A percentile compares a stretch with the other conserved stretches of the same genome.
Conservation (phyloP, 1,140 invertebrate species). For the Drosophila lowei region DNA sequence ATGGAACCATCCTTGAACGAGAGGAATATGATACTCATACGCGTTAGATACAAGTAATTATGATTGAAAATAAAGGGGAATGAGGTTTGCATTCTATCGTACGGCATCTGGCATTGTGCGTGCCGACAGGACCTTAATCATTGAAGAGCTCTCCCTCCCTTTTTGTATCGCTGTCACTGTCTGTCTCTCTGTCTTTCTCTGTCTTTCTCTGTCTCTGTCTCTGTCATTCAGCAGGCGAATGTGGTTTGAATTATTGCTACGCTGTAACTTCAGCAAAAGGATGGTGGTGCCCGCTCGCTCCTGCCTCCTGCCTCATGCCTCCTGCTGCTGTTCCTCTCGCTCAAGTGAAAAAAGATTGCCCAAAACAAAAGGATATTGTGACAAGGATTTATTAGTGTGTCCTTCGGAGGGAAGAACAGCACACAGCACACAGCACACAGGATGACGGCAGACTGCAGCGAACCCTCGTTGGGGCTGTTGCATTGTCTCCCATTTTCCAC, state of each 20-base stretch:
- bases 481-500: slow-evolving; percentile 57
- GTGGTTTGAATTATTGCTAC: slow-evolving; percentile 76
- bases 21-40: too few relatives aligned
- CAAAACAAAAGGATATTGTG: slow-evolving; percentile 79
- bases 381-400: slow-evolving; percentile 76
- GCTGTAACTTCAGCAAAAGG: slow-evolving; percentile 74
- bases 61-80: too few relatives aligned
- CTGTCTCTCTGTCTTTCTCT: not conserved
- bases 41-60: too few relatives aligned
- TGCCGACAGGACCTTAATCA: slow-evolving; percentile 76
- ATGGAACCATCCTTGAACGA: too few relatives aligned
- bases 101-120: slow-evolving; percentile 45
- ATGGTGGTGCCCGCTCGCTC: slow-evolving; percentile 37
- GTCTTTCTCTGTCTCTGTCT: not conserved
- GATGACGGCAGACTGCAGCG: too few relatives aligned
- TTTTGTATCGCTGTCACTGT: not conserved
- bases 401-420: slow-evolving; percentile 18
- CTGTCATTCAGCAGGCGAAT: slow-evolving; percentile 59
- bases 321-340: slow-evolving; percentile 12
- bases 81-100: slow-evolving; percentile 7
- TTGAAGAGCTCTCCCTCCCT: slow-evolving; percentile 14
- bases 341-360: slow-evolving; percentile 63
- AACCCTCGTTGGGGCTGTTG: not conserved
- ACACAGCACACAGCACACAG: not conserved
- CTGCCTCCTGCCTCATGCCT: not conserved